These are phyloP conservation scores for Liasis olivaceus DNA, from an alignment of 2,797 vertebrate genomes.

Conservation along the genomic window DNA sequence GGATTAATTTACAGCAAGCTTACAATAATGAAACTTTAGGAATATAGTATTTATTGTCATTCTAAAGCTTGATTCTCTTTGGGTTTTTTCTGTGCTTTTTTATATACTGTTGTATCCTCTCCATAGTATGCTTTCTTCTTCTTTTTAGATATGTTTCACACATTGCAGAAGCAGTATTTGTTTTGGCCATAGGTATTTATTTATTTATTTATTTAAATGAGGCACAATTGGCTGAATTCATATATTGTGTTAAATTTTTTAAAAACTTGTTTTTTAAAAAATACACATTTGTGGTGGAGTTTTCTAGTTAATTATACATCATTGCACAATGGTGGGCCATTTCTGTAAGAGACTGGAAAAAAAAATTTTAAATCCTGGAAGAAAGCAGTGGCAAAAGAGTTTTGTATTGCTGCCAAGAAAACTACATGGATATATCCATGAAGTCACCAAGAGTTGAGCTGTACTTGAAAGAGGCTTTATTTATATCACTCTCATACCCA, in stretches of 20 bases:
- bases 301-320: neutral
- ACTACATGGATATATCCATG: no score
- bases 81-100: neutral
- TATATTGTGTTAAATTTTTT: no score
- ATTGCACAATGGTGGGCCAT: no score
- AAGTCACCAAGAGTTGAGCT: no score
- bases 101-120: neutral
- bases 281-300: neutral
- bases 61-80: neutral
- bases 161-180: neutral
- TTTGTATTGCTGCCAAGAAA: no score
- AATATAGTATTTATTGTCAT: neutral
- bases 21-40: neutral
- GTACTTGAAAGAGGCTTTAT: no score
- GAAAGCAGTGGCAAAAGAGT: no score
- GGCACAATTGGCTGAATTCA: no score
- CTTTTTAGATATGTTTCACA: neutral
- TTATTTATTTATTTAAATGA: no score
- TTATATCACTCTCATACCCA: no score
- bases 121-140: neutral
- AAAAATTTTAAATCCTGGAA: no score
- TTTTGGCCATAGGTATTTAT: neutral
- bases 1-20: neutral
- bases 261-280: neutral
- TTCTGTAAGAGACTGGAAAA: no score